A percentile compares a stretch with the other conserved stretches of the same genome.
Evolutionary conservation across 2,888 invertebrate genomes (phyloP).

Genomic region (Amitus sp.): DNA sequence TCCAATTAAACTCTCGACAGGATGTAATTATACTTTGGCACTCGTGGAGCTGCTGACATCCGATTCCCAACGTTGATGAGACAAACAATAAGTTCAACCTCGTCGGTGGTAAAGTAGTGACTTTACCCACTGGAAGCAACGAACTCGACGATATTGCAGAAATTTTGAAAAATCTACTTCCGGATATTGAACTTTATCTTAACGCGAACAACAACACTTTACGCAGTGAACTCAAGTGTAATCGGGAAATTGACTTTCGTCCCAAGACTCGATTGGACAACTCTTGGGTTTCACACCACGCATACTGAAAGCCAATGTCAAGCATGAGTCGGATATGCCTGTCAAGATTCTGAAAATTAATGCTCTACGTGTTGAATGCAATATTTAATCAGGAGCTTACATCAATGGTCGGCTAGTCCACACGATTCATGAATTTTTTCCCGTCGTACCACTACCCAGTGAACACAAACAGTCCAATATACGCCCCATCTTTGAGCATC

Average conservation of each 20-base stretch:
- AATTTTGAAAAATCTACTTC: not conserved
- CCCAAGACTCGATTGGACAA: conserved; percentile 17
- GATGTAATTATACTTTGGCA: conserved; percentile 46
- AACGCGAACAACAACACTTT: conserved; percentile 5
- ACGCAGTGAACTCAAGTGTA: conserved; percentile 21
- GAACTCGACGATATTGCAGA: not conserved
- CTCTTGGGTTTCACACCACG: conserved; percentile 19
- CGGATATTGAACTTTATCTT: no score
- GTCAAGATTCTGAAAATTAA: conserved; percentile 39
- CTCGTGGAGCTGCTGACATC: conserved; percentile 51
- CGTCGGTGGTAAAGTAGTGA: not conserved
- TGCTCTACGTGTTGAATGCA: conserved; percentile 41
- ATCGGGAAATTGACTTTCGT: conserved; percentile 11
- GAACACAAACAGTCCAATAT: no score
- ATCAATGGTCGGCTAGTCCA: conserved; percentile 33
- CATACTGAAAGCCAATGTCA: conserved; percentile 7
- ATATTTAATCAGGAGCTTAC: conserved; percentile 41
- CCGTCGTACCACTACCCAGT: conserved; percentile 34
- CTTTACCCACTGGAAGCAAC: not conserved
- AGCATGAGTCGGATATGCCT: conserved; percentile 32
- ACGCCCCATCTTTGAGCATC: no score
- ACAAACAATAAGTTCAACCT: conserved; percentile 51
- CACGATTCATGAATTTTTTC: conserved; percentile 42
- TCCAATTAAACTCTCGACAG: conserved; percentile 34
- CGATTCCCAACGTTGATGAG: conserved; percentile 53